Base-by-base conservation (phyloP, 2,888 invertebrate species). In the Drosophila paranaensis region DNA sequence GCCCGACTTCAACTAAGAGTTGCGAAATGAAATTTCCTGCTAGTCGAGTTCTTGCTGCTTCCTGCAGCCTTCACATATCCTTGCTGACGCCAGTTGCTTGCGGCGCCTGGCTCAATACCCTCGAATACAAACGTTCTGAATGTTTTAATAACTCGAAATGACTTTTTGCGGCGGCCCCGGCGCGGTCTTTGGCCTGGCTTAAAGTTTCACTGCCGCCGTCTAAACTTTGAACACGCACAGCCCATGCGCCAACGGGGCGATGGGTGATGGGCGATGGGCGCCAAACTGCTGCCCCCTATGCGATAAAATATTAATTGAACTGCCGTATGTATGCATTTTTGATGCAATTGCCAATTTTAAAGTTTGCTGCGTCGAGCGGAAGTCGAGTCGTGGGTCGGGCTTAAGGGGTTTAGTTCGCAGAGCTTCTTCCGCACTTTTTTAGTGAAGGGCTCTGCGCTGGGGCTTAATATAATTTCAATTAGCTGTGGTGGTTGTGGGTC, bases 91-190 rank as follows among this genome's bases (percentile, higher is more conserved):
- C 56, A 75, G 56, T 60, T 63, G 66, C 72, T 81, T 56, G 51
- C 61, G 66, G 51, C 43, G 16, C 50, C 42, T 48, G 51, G 45
- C 67, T 60, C 77, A 78, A 77, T 74, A 70, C 60, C 65, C 72
- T 70, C 64, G 75, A 77, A 84, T 90, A 88, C 89, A 82, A 88
- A 88, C 88, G 90, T 90, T 85, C 73, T 90, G 90, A 88, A 90
- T 88, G 88, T 90, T 86, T 86, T 86, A 86, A 86, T 86, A 86
- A 90, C 86, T 90, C 90, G 86, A 90, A 86, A 86, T 90, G 86
- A 86, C 86, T 86, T 86, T 86, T 63, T 86, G 86, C 74, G 86
- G 90, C 78, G 74, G 69, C 74, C 65, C 66, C 69, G 35, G 62
- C 65, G 39, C 48, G 54, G 35, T 67, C 70, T 70, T 66, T 64